These are phyloP conservation scores for Lucilia cuprina DNA, from an alignment of 1,140 invertebrate species.

Conservation along the genomic window DNA sequence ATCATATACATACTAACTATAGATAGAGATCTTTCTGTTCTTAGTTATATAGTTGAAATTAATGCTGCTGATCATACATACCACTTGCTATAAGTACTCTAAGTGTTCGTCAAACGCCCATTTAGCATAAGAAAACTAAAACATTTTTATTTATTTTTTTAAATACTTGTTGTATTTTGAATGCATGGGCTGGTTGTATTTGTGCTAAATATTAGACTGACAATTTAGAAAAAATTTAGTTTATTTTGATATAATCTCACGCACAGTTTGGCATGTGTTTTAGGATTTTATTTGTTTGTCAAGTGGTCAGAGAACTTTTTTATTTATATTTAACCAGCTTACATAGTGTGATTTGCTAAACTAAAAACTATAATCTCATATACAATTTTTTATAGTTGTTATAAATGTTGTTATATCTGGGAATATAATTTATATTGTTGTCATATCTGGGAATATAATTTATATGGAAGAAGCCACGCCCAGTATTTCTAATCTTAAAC, in stretches of 20 bases:
- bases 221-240: not conserved
- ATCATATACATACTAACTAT: too few species aligned
- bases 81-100: not conserved
- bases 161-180: not conserved
- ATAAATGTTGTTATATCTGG: too few species aligned
- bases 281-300: not conserved
- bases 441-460: too few species aligned
- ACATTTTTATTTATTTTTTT: not conserved
- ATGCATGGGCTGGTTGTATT: not conserved
- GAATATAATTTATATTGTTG: too few species aligned
- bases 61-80: too few species aligned
- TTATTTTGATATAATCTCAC: not conserved
- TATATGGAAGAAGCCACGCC: too few species aligned
- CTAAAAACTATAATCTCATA: too few species aligned
- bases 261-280: not conserved
- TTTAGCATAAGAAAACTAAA: not conserved
- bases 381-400: too few species aligned
- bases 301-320: not conserved
- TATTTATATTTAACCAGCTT: not conserved
- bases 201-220: constrained; percentile 12
- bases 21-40: too few species aligned
- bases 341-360: too few species aligned
- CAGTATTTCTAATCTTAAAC: too few species aligned
- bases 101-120: not conserved
- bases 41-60: too few species aligned